These are phyloP conservation scores for Conus betulinus DNA, from an alignment of 1,140 invertebrate species.

Conservation along the genomic window DNA sequence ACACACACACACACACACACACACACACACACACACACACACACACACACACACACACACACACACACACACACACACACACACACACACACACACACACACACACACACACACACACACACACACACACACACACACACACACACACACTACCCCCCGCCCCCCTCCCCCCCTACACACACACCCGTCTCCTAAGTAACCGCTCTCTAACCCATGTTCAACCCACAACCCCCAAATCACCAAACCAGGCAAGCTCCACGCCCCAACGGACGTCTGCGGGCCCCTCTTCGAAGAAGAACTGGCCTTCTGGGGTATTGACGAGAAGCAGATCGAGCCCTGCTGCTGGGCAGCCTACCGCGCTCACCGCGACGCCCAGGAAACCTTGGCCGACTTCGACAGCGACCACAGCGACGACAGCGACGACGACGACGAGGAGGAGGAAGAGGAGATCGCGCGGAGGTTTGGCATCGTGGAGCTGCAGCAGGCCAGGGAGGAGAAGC, in stretches of 20 bases:
- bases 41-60: too few relatives aligned
- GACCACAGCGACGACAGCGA: constrained; percentile 44
- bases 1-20: too few relatives aligned
- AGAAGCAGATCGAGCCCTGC: constrained; percentile 75
- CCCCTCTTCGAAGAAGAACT: constrained; percentile 75
- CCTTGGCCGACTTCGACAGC: constrained; percentile 67
- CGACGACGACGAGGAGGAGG: constrained; percentile 46
- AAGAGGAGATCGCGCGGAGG: constrained; percentile 51
- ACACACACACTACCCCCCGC: too few relatives aligned
- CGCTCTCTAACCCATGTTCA: neutral
- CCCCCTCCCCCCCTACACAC: too few relatives aligned
- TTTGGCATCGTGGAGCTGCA: constrained; percentile 71
- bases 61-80: too few relatives aligned
- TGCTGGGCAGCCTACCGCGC: constrained; percentile 73
- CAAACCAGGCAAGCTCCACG: constrained; percentile 64
- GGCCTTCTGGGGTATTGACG: constrained; percentile 75
- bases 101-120: neutral
- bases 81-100: too few relatives aligned
- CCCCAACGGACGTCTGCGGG: constrained; percentile 73
- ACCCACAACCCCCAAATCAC: too few relatives aligned
- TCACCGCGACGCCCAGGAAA: constrained; percentile 73
- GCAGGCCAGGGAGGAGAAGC: constrained; percentile 40
- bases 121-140: neutral
- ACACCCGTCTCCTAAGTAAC: too few relatives aligned
- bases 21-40: too few relatives aligned